These are phyloP conservation scores for Mesocentrotus franciscanus DNA, from an alignment of 53 echinoderm and acorn worm species.

Conservation along the genomic window DNA sequence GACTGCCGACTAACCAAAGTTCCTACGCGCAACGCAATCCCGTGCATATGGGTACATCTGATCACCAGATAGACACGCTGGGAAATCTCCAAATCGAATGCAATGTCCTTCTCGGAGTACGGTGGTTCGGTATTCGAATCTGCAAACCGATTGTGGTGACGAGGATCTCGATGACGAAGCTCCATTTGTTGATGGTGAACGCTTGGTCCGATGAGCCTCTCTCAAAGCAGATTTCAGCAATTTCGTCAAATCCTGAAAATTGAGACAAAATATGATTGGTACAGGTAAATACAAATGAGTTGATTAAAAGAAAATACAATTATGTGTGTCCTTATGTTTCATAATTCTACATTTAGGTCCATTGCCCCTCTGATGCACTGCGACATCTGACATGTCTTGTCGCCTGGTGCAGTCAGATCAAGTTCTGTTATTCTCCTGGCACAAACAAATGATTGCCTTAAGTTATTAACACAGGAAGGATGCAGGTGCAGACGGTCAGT, in stretches of 20 bases:
- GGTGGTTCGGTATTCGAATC: slow-evolving; percentile 49
- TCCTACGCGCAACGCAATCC: background rate
- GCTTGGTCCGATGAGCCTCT: slow-evolving; percentile 48
- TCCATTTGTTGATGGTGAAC: background rate
- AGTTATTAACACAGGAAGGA: slow-evolving; percentile 36
- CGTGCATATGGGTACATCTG: slow-evolving; percentile 43
- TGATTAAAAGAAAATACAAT: background rate
- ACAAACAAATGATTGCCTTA: background rate
- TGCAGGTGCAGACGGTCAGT: background rate
- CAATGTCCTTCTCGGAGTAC: slow-evolving; percentile 38
- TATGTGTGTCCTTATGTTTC: background rate
- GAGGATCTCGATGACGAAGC: slow-evolving; percentile 1
- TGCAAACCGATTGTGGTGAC: background rate
- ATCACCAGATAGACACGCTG: slow-evolving; percentile 53
- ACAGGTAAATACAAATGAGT: background rate
- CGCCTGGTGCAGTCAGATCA: background rate
- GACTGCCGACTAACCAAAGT: background rate
- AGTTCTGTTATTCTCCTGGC: background rate
- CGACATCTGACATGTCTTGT: background rate
- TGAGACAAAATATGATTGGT: background rate
- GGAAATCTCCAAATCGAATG: slow-evolving; percentile 34
- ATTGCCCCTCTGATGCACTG: background rate
- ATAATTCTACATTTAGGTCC: background rate
- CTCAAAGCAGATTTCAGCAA: slow-evolving; percentile 41
- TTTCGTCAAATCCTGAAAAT: slow-evolving; percentile 21